phyloP scores from a whole-genome alignment of 2,797 vertebrate species.

The Meda fulgida region DNA sequence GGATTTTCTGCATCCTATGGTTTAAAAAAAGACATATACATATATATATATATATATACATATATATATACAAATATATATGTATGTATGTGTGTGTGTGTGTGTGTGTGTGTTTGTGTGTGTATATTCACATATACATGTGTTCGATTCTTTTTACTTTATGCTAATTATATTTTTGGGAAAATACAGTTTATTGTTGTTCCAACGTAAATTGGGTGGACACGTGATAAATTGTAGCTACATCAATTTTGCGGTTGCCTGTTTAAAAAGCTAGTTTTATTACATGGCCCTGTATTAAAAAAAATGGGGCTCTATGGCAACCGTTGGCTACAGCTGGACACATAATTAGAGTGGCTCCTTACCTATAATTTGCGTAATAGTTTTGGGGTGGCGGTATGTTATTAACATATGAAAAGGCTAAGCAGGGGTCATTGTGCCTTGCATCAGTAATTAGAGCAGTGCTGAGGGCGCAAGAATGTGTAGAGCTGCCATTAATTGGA shows the following conservation, averaged over 20 bases:
- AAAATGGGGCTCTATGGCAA: slow-evolving; percentile 68
- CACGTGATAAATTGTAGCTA: slow-evolving; percentile 63
- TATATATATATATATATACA: too few relatives aligned
- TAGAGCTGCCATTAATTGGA: slow-evolving; percentile 81
- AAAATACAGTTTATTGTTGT: slow-evolving; percentile 45
- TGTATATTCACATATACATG: not conserved
- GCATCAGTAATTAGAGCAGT: slow-evolving; percentile 79
- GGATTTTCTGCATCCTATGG: not conserved
- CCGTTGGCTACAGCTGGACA: slow-evolving; percentile 78
- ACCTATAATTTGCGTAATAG: slow-evolving; percentile 86
- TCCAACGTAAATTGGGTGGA: slow-evolving; percentile 64
- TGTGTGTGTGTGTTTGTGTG: too few relatives aligned
- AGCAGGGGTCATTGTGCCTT: slow-evolving; percentile 80
- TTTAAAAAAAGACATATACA: too few relatives aligned
- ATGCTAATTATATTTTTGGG: slow-evolving; percentile 29
- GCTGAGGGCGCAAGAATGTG: slow-evolving; percentile 81
- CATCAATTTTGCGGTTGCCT: slow-evolving; percentile 65
- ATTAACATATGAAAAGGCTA: slow-evolving; percentile 87
- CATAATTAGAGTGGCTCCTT: slow-evolving; percentile 80
- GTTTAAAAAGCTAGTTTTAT: slow-evolving; percentile 64
- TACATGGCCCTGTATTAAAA: slow-evolving; percentile 59
- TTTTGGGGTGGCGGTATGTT: slow-evolving; percentile 81
- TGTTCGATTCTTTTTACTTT: not conserved
- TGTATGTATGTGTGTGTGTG: not conserved
- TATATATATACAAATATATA: too few relatives aligned